Evolutionary conservation across 2,888 invertebrate species (phyloP).

Genomic region (Idaea aversata): DNA sequence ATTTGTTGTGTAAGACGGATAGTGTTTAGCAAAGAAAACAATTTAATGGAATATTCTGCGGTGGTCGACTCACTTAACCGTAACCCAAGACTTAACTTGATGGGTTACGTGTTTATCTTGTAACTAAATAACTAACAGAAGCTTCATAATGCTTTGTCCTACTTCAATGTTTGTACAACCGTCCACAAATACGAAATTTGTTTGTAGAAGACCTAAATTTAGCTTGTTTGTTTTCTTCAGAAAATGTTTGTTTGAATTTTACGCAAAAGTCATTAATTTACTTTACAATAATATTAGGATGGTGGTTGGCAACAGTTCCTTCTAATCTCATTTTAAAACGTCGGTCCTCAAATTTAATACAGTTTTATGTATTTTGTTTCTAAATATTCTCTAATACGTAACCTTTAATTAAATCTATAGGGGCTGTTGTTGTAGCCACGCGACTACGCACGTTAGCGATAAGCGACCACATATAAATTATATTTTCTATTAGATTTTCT

Average conservation of each 20-base stretch:
- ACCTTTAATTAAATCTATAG: constrained; percentile 58
- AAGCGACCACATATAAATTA: constrained; percentile 62
- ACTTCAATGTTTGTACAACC: constrained; percentile 51
- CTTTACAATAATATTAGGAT: constrained; percentile 11
- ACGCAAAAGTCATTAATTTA: constrained; percentile 1
- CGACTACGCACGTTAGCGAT: constrained; percentile 59
- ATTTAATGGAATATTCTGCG: constrained; percentile 70
- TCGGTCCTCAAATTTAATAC: background rate
- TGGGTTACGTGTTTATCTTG: constrained; percentile 67
- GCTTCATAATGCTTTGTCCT: constrained; percentile 58
- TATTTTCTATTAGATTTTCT: constrained; percentile 64
- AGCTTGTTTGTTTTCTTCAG: constrained; percentile 9
- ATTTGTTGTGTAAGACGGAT: constrained; percentile 41
- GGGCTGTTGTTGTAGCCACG: constrained; percentile 60
- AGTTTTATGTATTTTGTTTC: background rate
- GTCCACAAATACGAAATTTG: constrained; percentile 42
- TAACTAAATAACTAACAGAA: constrained; percentile 69
- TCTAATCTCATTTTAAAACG: background rate
- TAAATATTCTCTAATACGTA: constrained; percentile 14
- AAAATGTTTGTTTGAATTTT: constrained; percentile 13
- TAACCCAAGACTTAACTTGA: constrained; percentile 64
- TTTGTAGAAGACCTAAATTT: constrained; percentile 13
- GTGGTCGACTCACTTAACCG: constrained; percentile 77
- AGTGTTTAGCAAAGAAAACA: constrained; percentile 68
- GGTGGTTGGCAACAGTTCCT: background rate